phyloP scores from a whole-genome alignment of 2,888 invertebrate species.

The Drosophila nr. perissopoda region DNA sequence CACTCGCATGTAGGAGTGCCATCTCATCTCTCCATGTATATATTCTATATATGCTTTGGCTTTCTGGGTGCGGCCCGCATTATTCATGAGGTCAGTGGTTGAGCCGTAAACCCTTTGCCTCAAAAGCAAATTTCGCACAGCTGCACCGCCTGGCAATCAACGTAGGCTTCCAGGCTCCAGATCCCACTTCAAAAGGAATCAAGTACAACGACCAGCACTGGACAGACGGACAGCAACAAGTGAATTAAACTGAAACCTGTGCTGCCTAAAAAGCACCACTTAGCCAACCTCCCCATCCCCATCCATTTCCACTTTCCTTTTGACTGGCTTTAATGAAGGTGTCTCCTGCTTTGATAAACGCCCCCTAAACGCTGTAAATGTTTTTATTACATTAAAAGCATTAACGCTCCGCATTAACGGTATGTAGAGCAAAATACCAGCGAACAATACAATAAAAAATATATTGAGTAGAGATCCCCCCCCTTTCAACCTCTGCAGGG shows the following conservation, averaged over 20 bases:
- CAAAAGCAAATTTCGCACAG: slow-evolving; percentile 40
- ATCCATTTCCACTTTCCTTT: not conserved
- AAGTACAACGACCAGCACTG: slow-evolving; percentile 33
- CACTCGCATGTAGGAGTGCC: slow-evolving; percentile 61
- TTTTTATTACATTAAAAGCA: slow-evolving; percentile 81
- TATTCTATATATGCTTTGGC: slow-evolving; percentile 8
- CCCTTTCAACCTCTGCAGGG: slow-evolving; percentile 9
- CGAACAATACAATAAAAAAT: slow-evolving; percentile 38
- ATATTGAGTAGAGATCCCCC: slow-evolving; percentile 19
- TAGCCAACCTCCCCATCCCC: slow-evolving; percentile 11
- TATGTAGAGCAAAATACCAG: slow-evolving; percentile 73
- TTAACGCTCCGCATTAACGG: slow-evolving; percentile 72
- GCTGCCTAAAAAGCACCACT: slow-evolving; percentile 15
- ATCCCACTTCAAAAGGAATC: slow-evolving; percentile 52
- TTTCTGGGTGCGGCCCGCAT: slow-evolving; percentile 55
- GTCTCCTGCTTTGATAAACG: slow-evolving; percentile 43
- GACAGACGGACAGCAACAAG: slow-evolving; percentile 63
- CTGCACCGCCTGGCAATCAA: slow-evolving; percentile 41
- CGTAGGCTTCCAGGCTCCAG: slow-evolving; percentile 18
- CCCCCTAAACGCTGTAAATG: slow-evolving; percentile 75
- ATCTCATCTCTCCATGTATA: slow-evolving; percentile 14
- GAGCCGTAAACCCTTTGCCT: slow-evolving; percentile 31
- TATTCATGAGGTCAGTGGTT: slow-evolving; percentile 68
- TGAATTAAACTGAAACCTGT: slow-evolving; percentile 48
- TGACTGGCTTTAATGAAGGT: slow-evolving; percentile 30